phyloP scores from a whole-genome alignment of 2,113 vertebrate genomes.

The Dascyllus trimaculatus region DNA sequence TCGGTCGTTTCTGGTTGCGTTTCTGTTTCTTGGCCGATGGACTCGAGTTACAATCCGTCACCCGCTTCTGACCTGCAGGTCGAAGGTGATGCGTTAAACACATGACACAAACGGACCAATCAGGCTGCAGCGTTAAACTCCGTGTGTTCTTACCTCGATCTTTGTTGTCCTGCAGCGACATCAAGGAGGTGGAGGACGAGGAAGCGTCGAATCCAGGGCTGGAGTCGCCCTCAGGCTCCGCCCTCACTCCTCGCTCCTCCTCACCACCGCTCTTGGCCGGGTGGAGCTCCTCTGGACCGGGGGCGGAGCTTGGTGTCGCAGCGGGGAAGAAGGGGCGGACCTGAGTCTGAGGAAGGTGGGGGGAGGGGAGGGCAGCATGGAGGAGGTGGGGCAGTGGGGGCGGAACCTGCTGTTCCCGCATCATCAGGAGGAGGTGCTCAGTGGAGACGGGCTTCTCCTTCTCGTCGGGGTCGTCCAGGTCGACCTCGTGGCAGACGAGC shows the following conservation, averaged over 20 bases:
- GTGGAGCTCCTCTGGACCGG: constrained; percentile 88
- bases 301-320: constrained; percentile 61
- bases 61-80: constrained; percentile 92
- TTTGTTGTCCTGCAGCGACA: constrained; percentile 85
- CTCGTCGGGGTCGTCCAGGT: constrained; percentile 95
- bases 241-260: constrained; percentile 86
- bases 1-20: constrained; percentile 92
- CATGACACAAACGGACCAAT: neutral
- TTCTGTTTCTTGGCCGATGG: constrained; percentile 94
- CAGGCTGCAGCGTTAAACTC: neutral
- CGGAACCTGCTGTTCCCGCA: constrained; percentile 74
- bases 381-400: constrained; percentile 18
- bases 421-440: constrained; percentile 75
- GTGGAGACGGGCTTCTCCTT: constrained; percentile 88
- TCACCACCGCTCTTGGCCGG: constrained; percentile 86
- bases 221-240: constrained; percentile 88
- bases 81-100: constrained; percentile 37
- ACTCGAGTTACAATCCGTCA: constrained; percentile 87
- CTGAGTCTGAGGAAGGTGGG: constrained; percentile 63
- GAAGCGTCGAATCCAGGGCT: constrained; percentile 87
- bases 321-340: constrained; percentile 78
- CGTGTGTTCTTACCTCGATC: constrained; percentile 86
- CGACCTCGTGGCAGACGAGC: constrained; percentile 95
- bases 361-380: constrained; percentile 20
- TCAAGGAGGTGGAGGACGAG: constrained; percentile 86